Base-by-base conservation (phyloP, 2,888 invertebrate species). In the Candidula unifasciata region DNA sequence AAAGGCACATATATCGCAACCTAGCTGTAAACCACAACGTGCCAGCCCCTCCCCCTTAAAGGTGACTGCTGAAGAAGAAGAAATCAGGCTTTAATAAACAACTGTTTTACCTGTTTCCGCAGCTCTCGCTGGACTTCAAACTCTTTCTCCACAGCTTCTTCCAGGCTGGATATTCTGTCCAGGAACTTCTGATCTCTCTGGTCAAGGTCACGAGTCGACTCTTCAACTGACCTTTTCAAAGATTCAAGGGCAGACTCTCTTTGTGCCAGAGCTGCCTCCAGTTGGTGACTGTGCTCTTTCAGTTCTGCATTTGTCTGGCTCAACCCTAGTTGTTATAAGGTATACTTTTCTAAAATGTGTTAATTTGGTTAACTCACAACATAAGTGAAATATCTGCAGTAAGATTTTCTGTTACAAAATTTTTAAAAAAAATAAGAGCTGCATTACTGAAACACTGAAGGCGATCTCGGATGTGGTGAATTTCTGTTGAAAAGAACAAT, bases 251-350 rank as follows among this genome's bases (percentile, higher is more conserved):
- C 89, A 0, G 92, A 91, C 88, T 94, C 94, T 52, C 91, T 89
- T 71, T 90, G 89, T 2, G 93, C 92, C 84, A 94, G 88, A 6
- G 92, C 91, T 60, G 90, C 90, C 89, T 94, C 94, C 74, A 94
- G 88, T 77, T 92, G 90, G 0, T 88, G 85, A 24, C 93, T 90
- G 88, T 93, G 93, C 71, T 93, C 91, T 87, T 93, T 94, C 54
- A 93, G 87, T 0, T 91, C 89, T 6, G 88, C 81, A 84, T 93
- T 93, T 83, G 91, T 93, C 87, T 93, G 93, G 86, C 90, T 88
- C 30, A 94, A 85, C 73, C 93, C 94, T 94, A 85, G 5, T 78
- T 79, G 57, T 76, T 13, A 54, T 54, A 21, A 18, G 5, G 37
- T 35, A 71, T 16, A 71, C 3, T 0, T 6, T 13, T 44, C 8